phyloP scores from a whole-genome alignment of 2,888 invertebrate species.

The Acleris laterana region DNA sequence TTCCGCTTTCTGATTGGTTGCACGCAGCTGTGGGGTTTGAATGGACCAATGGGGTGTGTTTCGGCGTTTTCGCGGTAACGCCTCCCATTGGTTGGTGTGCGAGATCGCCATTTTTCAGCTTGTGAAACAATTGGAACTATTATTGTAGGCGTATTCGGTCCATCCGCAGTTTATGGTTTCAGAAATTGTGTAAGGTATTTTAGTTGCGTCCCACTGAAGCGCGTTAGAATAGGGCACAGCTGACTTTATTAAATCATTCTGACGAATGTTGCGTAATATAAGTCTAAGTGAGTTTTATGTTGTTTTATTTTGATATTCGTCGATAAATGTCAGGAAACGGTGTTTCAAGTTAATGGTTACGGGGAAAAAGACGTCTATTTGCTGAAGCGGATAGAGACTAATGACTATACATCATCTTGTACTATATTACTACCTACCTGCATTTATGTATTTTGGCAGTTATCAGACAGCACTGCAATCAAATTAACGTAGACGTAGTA shows the following conservation, averaged over 20 bases:
- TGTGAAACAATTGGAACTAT: conserved; percentile 74
- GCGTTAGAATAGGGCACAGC: conserved; percentile 54
- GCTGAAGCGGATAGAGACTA: not conserved
- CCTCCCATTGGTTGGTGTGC: conserved; percentile 73
- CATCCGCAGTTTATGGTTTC: conserved; percentile 52
- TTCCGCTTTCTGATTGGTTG: conserved; percentile 67
- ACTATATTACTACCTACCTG: no score
- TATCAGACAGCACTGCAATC: no score
- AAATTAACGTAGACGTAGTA: no score
- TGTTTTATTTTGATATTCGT: conserved; percentile 9
- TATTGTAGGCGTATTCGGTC: conserved; percentile 70
- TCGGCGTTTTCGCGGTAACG: conserved; percentile 60
- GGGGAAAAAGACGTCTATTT: conserved; percentile 15
- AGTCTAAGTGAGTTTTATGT: conserved; percentile 22
- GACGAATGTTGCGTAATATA: conserved; percentile 46
- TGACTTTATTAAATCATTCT: conserved; percentile 67
- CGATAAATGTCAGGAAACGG: conserved; percentile 21
- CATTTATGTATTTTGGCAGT: no score
- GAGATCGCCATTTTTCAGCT: conserved; percentile 80
- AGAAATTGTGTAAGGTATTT: conserved; percentile 64
- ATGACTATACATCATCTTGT: no score
- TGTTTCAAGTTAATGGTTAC: conserved; percentile 26
- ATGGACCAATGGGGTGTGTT: conserved; percentile 60
- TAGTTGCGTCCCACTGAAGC: conserved; percentile 54
- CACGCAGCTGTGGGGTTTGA: conserved; percentile 51